phyloP scores from a whole-genome alignment of 2,797 vertebrate species.

The Myotis myotis region DNA sequence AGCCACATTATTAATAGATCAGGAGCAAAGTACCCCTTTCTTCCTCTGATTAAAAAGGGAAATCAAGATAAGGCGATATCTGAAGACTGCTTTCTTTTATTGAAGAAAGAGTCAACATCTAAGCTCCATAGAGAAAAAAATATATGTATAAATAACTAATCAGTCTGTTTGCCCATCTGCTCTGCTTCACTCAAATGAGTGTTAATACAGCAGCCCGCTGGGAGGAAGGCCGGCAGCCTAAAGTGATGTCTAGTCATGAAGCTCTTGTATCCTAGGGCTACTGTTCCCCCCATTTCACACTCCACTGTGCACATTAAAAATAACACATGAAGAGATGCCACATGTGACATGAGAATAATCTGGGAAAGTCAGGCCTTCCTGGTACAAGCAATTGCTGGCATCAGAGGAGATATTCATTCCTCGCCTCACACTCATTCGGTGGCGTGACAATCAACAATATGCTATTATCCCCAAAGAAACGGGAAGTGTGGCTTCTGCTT shows the following conservation, averaged over 20 bases:
- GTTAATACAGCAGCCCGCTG: conserved; percentile 58
- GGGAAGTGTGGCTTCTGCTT: not conserved
- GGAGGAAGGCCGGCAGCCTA: not conserved
- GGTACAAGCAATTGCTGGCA: not conserved
- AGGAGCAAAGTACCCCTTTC: conserved; percentile 47
- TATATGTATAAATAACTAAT: conserved; percentile 43
- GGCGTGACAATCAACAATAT: not conserved
- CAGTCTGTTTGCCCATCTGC: conserved; percentile 59
- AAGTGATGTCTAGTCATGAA: conserved; percentile 39
- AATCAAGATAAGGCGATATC: conserved; percentile 54
- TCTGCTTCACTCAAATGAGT: conserved; percentile 1
- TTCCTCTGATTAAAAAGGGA: conserved; percentile 65
- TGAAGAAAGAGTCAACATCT: conserved; percentile 39
- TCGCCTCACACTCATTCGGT: not conserved
- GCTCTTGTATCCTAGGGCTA: conserved; percentile 56
- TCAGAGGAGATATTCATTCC: not conserved
- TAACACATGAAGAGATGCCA: conserved; percentile 36
- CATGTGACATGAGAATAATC: not conserved
- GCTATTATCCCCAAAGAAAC: not conserved
- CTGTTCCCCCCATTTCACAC: conserved; percentile 16
- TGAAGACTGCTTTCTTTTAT: conserved; percentile 39
- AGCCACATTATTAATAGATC: conserved; percentile 48
- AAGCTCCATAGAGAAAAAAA: conserved; percentile 47
- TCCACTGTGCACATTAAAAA: conserved; percentile 53
- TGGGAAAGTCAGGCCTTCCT: conserved; percentile 22